Percentiles rank a stretch among this genome's conserved stretches.
phyloP scores from a whole-genome alignment of 2,113 vertebrate species.

The Pavo muticus region DNA sequence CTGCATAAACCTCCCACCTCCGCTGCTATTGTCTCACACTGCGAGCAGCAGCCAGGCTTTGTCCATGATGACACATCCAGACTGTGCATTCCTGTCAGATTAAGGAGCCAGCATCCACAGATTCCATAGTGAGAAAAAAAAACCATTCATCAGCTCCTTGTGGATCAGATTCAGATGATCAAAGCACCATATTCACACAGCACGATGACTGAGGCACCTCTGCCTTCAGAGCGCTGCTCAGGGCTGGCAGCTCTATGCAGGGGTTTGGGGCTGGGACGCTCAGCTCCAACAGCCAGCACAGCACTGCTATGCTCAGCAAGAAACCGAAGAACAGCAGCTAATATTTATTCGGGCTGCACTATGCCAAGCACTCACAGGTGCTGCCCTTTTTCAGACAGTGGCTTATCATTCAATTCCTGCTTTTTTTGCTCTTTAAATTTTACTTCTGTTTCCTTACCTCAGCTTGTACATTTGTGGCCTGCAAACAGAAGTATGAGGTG shows the following conservation, averaged over 20 bases:
- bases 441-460: neutral
- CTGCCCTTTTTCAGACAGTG: neutral
- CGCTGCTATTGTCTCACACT: neutral
- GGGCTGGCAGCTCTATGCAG: neutral
- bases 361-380: neutral
- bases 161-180: neutral
- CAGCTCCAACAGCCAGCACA: neutral
- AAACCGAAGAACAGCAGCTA: neutral
- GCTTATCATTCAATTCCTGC: neutral
- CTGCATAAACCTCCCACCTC: neutral
- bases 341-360: neutral
- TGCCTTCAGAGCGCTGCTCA: neutral
- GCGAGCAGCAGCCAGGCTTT: rapidly evolving
- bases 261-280: rapidly evolving
- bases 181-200: neutral
- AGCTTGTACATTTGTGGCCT: neutral
- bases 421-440: neutral
- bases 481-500: neutral
- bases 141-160: slow-evolving; percentile 34
- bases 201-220: neutral
- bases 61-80: neutral
- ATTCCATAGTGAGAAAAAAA: slow-evolving; percentile 46
- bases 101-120: slow-evolving; percentile 43
- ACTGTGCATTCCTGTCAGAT: slow-evolving; percentile 45
- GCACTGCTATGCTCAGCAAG: neutral